These are phyloP conservation scores for Opisthocomus hoazin DNA, from an alignment of 2,113 vertebrate species.

Conservation along the genomic window DNA sequence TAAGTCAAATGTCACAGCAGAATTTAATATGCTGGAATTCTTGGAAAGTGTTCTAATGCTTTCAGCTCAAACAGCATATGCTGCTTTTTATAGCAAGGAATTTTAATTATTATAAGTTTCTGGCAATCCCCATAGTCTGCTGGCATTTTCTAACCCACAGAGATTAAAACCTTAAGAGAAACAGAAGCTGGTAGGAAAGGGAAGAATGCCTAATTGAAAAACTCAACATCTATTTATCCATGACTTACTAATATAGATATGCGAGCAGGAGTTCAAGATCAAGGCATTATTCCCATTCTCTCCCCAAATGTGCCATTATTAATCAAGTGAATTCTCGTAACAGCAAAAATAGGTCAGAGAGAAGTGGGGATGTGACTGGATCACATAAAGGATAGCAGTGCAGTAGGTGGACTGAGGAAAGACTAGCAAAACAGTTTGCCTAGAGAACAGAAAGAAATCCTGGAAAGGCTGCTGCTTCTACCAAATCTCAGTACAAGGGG, in stretches of 20 bases:
- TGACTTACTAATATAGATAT: not conserved
- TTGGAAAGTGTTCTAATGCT: conserved; percentile 38
- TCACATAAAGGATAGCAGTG: not conserved
- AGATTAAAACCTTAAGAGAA: conserved; percentile 47
- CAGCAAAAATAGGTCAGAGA: not conserved
- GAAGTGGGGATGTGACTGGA: not conserved
- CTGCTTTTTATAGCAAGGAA: conserved; percentile 41
- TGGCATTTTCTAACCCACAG: conserved; percentile 12
- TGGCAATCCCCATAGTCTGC: conserved; percentile 32
- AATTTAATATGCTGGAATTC: conserved; percentile 51
- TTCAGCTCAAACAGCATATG: not conserved
- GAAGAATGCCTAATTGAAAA: conserved; percentile 1
- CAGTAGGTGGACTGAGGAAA: not conserved
- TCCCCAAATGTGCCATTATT: not conserved
- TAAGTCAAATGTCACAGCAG: conserved; percentile 57
- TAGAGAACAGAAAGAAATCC: not conserved
- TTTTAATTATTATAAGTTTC: conserved; percentile 51
- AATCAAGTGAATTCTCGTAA: not conserved
- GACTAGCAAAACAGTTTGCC: not conserved
- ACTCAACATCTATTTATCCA: not conserved
- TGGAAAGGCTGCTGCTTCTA: not conserved
- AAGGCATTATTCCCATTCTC: not conserved
- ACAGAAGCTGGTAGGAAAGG: conserved; percentile 9
- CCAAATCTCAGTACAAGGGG: not conserved
- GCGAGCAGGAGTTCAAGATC: not conserved